Evolutionary conservation across 1,140 invertebrate species (phyloP), one percentile per base, ranked within the genome.

Genomic region (Mylabris phalerata): DNA sequence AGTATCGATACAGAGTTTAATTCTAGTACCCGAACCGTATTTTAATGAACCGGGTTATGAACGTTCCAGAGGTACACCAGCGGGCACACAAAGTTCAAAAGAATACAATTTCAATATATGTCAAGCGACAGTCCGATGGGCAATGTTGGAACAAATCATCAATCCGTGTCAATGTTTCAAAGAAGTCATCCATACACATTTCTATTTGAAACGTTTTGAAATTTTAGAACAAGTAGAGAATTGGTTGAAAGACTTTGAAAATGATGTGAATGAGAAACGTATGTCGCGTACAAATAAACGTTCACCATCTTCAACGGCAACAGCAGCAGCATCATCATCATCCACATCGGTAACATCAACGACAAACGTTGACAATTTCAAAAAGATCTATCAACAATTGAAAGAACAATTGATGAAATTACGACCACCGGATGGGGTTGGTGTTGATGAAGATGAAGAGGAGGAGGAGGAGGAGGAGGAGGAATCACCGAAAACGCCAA

Each of bases 21-120:
- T 98, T 71, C 78, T 98, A 60, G 94, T 97, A 10, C 87, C 90
- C 40, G 94, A 98, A 75, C 95, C 95, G 6, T 98, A 98, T 75
- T 98, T 98, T 77, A 98, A 98, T 78, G 95, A 98, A 75, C 95
- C 95, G 24, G 95, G 95, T 24, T 98, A 95, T 76, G 95, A 98
- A 78, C 82, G 93, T 60, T 91, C 89, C 55, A 80, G 93, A 41
- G 93, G 93, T 48, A 94, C 93, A 47, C 84, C 90, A 19, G 85
- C 87, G 26, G 95, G 93, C 60, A 90, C 85, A 65, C 87, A 89
- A 72, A 93, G 89, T 74, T 90, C 88, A 65, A 80, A 89, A 67
- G 93, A 96, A 75, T 98, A 98, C 77, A 96, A 98, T 76, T 88
- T 92, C 60, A 96, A 96, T 75, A 95, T 98, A 67, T 89, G 92